Evolutionary conservation across 2,888 invertebrate genomes (phyloP), one percentile per base, ranked within the genome.

Genomic region (Cremastobaeus sp.): DNA sequence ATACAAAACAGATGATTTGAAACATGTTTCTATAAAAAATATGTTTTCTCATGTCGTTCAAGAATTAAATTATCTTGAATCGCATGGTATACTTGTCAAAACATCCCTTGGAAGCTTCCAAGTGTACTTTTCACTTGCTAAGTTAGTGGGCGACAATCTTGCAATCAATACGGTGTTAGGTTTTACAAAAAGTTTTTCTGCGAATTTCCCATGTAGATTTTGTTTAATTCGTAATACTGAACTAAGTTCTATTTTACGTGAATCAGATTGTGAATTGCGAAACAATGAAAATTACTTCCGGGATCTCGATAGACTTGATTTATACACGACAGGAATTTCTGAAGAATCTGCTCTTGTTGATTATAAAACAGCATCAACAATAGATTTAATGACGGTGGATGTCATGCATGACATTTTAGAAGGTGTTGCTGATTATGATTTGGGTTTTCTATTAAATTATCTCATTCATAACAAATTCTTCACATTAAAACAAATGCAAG

Each of bases 131-230:
- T 54, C 32, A 35, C 37, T 75, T 18, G 50, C 47, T 28, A 64
- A 64, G 35, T 64, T 74, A 14, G 70, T 66, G 41, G 69, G 73
- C 6, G 66, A 76, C 35, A 76, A 76, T 48, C 50, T 76, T 25
- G 76, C 69, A 15, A 25, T 69, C 15, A 57, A 76, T 43, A 45
- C 68, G 9, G 34, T 76, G 3, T 34, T 68, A 11, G 76, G 76
- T 34, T 72, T 76, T 32, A 34, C 62, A 9, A 52, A 59, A 43
- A 45, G 64, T 37, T 76, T 72, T 55, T 47, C 47, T n/a, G 59
- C 73, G 1, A 69, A 69, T 43, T 28, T 35, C 39, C 50, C 71
- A 14, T 73, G 72, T 39, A 50, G 65, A 11, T 52, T 64, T 43
- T 64, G 54, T 17, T 34, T 66, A 25, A 52, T 50, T n/a, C 9